These are phyloP conservation scores for Aspidiotus rigidus DNA, from an alignment of 2,888 invertebrate species.

Conservation along the genomic window DNA sequence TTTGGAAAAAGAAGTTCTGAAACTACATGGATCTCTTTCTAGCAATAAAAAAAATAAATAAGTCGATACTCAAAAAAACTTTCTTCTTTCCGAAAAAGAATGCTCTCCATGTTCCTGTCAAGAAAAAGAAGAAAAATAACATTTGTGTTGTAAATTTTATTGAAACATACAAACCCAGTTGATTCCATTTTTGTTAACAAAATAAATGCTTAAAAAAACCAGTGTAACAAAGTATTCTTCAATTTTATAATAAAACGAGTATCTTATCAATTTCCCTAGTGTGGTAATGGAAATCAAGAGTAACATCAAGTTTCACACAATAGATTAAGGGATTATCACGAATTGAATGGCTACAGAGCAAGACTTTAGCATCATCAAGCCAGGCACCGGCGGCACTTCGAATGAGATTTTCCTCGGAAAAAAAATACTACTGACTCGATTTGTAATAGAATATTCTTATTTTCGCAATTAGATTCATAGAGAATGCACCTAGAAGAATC, in stretches of 20 bases:
- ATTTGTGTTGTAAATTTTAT: no score
- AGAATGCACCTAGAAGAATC: slow-evolving; percentile 24
- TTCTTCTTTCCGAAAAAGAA: slow-evolving; percentile 16
- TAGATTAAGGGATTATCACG: neutral
- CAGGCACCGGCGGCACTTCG: no score
- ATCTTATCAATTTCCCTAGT: no score
- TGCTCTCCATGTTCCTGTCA: no score
- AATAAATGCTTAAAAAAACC: neutral
- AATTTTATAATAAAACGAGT: no score
- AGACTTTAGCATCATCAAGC: no score
- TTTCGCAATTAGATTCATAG: slow-evolving; percentile 21
- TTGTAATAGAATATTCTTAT: slow-evolving; percentile 26
- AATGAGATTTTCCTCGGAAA: no score
- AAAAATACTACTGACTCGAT: slow-evolving; percentile 8
- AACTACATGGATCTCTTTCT: slow-evolving; percentile 66
- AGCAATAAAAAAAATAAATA: slow-evolving; percentile 75
- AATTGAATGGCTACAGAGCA: neutral
- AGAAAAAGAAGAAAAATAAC: no score
- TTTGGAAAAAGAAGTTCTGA: slow-evolving; percentile 68
- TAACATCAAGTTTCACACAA: neutral
- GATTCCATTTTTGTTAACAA: neutral
- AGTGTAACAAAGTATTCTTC: no score
- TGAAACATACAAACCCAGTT: neutral
- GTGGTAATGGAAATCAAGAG: no score
- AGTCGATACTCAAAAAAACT: slow-evolving; percentile 36